Conservation (phyloP, 2,113 vertebrate species). For the Columba livia region DNA sequence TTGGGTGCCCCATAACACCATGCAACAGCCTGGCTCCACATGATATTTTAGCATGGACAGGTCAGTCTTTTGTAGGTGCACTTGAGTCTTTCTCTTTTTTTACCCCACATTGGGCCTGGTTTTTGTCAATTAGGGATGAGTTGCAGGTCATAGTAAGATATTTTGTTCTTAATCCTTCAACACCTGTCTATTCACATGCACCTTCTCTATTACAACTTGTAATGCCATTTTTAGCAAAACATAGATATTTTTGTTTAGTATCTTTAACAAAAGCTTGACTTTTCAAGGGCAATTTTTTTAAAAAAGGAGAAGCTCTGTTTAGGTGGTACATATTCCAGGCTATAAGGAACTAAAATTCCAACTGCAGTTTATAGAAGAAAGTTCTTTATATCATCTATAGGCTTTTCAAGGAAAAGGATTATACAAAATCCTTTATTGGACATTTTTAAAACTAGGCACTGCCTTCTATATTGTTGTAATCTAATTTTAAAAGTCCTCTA, state of each 20-base stretch:
- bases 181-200: background rate
- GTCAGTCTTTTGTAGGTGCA: background rate
- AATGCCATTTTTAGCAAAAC: background rate
- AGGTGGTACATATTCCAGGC: background rate
- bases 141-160: background rate
- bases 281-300: background rate
- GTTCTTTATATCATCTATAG: background rate
- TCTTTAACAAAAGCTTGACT: background rate
- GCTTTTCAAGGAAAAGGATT: background rate
- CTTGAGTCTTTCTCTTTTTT: background rate
- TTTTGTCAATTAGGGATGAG: background rate
- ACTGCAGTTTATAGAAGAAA: background rate
- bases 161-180: background rate
- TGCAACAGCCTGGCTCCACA: background rate
- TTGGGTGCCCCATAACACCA: rapidly evolving
- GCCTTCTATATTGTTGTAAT: background rate
- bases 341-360: background rate
- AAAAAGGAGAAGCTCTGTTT: background rate
- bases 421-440: background rate
- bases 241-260: background rate
- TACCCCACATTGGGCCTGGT: rapidly evolving
- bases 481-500: background rate
- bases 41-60: background rate
- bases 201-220: background rate
- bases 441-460: background rate